phyloP scores from a whole-genome alignment of 2,888 invertebrate genomes.

The Trichacis sp. region DNA sequence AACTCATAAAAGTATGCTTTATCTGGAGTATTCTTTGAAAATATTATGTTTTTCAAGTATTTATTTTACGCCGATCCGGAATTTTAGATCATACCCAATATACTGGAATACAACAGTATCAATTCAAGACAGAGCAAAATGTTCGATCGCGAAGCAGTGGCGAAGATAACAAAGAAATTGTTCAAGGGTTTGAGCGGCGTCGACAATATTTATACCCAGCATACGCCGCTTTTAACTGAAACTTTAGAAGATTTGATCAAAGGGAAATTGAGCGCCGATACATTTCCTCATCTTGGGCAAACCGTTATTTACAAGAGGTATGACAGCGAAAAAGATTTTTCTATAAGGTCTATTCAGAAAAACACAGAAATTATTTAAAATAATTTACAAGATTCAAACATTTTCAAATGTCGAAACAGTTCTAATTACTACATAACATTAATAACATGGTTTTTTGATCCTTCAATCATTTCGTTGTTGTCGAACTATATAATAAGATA shows the following conservation, averaged over 20 bases:
- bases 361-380: too few species aligned
- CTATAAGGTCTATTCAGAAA: too few species aligned
- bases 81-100: slow-evolving; percentile 73
- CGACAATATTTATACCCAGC: slow-evolving; percentile 99
- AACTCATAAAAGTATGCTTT: slow-evolving; percentile 67
- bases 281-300: slow-evolving; percentile 85
- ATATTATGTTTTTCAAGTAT: not conserved
- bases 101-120: slow-evolving; percentile 88
- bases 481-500: too few species aligned
- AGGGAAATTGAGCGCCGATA: slow-evolving; percentile 87
- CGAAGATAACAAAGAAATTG: slow-evolving; percentile 90
- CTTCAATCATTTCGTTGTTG: too few species aligned
- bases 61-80: slow-evolving; percentile 5
- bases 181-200: slow-evolving; percentile 94
- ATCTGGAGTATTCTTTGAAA: too few species aligned
- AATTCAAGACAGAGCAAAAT: slow-evolving; percentile 86
- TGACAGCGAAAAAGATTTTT: slow-evolving; percentile 45
- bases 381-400: too few species aligned
- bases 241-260: slow-evolving; percentile 91
- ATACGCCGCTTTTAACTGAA: slow-evolving; percentile 91
- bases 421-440: too few species aligned
- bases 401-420: too few species aligned
- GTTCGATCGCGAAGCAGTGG: slow-evolving; percentile 85
- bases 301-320: slow-evolving; percentile 70
- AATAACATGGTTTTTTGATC: too few species aligned